phyloP scores from a whole-genome alignment of 2,113 vertebrate species.

The Aythya baeri region DNA sequence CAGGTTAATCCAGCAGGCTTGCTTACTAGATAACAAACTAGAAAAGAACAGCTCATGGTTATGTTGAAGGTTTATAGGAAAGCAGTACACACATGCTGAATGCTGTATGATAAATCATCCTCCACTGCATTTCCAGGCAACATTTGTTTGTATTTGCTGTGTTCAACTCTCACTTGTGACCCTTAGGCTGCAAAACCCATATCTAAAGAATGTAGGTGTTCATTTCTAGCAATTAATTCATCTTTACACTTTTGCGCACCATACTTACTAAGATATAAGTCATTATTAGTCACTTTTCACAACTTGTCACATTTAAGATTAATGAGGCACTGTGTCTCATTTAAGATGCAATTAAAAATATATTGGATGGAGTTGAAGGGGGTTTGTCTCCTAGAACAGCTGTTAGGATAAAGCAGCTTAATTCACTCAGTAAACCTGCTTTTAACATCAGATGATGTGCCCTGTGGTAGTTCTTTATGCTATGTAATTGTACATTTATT shows the following conservation, averaged over 20 bases:
- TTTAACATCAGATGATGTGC: conserved; percentile 30
- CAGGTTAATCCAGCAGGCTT: not conserved
- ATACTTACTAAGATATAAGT: not conserved
- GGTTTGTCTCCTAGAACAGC: conserved; percentile 21
- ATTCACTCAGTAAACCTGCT: conserved; percentile 17
- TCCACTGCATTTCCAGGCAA: not conserved
- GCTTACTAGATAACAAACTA: not conserved
- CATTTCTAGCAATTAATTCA: not conserved
- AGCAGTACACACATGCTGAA: not conserved
- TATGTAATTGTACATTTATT: conserved; percentile 40
- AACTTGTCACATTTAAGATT: conserved; percentile 8
- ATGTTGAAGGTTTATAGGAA: not conserved
- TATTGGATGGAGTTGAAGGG: not conserved
- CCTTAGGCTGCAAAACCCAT: not conserved
- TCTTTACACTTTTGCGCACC: not conserved
- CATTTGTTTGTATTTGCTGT: not conserved
- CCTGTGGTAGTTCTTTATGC: not conserved
- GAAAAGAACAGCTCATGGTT: not conserved
- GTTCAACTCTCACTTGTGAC: not conserved
- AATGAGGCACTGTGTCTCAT: not conserved
- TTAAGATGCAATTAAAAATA: conserved; percentile 23
- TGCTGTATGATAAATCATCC: not conserved
- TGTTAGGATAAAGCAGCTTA: conserved; percentile 7
- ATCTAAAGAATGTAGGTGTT: not conserved
- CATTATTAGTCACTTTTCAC: conserved; percentile 2